These are phyloP conservation scores for Calameuta filiformis DNA, from an alignment of 2,888 invertebrate genomes.

Conservation along the genomic window DNA sequence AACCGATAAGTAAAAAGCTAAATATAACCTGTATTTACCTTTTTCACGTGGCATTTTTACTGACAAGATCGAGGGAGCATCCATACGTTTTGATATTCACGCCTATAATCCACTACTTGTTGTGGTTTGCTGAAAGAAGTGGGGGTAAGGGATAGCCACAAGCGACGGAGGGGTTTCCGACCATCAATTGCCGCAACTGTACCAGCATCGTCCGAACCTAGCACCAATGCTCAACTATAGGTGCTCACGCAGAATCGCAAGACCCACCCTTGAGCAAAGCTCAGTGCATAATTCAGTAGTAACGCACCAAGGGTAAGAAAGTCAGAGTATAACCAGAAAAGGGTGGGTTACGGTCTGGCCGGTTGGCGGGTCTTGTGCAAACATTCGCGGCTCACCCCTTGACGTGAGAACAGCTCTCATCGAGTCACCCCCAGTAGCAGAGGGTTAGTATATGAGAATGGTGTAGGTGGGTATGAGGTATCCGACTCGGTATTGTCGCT, in stretches of 20 bases:
- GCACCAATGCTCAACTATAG: not conserved
- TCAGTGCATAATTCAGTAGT: slow-evolving; percentile 30
- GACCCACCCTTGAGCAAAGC: not conserved
- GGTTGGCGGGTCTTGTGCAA: not conserved
- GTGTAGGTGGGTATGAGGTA: not conserved
- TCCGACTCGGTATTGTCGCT: not conserved
- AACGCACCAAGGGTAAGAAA: slow-evolving; percentile 11
- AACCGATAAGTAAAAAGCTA: too few relatives aligned
- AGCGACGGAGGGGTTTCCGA: too few relatives aligned
- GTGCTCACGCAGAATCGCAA: not conserved
- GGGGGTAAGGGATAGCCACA: too few relatives aligned
- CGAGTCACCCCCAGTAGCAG: not conserved
- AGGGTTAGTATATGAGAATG: not conserved
- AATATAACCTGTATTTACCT: too few relatives aligned
- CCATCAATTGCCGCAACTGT: too few relatives aligned
- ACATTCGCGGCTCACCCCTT: not conserved
- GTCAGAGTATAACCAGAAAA: not conserved
- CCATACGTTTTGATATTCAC: too few relatives aligned
- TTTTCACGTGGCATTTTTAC: too few relatives aligned
- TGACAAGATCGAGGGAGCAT: too few relatives aligned
- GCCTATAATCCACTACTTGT: too few relatives aligned
- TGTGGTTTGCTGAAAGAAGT: too few relatives aligned
- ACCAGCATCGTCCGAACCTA: not conserved
- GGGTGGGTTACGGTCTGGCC: not conserved
- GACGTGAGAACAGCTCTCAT: not conserved